phyloP scores from a whole-genome alignment of 2,888 invertebrate species.

The Hyppa rectilinea region DNA sequence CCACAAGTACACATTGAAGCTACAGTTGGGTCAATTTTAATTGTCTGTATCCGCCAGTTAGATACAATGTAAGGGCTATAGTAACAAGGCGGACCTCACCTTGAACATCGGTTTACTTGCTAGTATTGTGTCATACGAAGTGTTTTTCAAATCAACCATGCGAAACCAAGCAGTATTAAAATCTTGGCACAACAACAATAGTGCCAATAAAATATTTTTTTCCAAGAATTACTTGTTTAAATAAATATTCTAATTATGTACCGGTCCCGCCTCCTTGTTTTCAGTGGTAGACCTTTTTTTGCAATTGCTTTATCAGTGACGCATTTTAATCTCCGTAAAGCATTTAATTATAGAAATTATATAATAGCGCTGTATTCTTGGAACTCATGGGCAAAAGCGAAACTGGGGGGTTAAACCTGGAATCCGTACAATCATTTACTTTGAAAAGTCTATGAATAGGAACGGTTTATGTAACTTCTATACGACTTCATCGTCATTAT shows the following conservation, averaged over 20 bases:
- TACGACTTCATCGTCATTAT: neutral
- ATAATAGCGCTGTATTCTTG: neutral
- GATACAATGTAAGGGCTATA: slow-evolving; percentile 20
- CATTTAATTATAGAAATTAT: neutral
- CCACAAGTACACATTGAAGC: slow-evolving; percentile 2
- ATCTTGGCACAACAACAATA: neutral
- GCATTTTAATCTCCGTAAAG: neutral
- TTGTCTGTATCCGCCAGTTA: slow-evolving; percentile 17
- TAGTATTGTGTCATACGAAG: neutral
- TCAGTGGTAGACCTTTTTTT: neutral
- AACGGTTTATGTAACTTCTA: too few relatives aligned
- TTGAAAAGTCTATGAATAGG: neutral
- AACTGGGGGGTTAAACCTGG: neutral
- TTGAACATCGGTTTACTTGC: slow-evolving; percentile 2
- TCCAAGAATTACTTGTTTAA: neutral
- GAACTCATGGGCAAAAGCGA: neutral
- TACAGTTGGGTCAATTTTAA: slow-evolving; percentile 14
- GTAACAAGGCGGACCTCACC: neutral
- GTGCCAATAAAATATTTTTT: neutral
- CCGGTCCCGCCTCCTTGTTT: too few relatives aligned
- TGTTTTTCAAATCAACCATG: neutral
- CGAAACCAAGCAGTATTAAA: neutral
- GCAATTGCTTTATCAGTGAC: neutral
- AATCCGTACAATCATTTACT: slow-evolving; percentile 1
- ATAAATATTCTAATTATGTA: neutral